A percentile compares a stretch with the other conserved stretches of the same genome.
Conservation (phyloP, 2,113 vertebrate species). For the Paramisgurnus dabryanus region DNA sequence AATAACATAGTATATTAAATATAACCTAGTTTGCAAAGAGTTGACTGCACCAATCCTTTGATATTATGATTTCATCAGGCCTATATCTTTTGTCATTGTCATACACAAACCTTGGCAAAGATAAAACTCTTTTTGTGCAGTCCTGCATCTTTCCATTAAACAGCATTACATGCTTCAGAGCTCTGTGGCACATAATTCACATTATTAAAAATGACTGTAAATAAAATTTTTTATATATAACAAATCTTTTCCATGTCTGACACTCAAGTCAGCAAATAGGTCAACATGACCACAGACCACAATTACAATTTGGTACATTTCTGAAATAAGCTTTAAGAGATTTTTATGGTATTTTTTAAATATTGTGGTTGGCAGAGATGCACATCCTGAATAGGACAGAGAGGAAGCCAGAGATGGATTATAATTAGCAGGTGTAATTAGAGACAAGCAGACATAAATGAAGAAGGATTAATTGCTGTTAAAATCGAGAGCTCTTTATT, state of each 20-base stretch:
- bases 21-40: no score
- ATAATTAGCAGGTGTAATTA: conserved; percentile 57
- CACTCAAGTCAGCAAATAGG: not conserved
- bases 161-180: not conserved
- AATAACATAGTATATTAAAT: no score
- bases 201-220: not conserved
- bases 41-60: no score
- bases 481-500: conserved; percentile 53
- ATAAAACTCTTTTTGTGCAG: not conserved
- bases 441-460: conserved; percentile 50
- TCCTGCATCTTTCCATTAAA: conserved; percentile 2
- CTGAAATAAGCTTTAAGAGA: not conserved
- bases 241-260: not conserved
- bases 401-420: conserved; percentile 14
- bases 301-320: not conserved
- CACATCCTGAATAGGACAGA: not conserved
- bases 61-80: not conserved
- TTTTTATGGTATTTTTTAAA: not conserved
- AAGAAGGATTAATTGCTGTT: conserved; percentile 57
- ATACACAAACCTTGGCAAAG: not conserved
- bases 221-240: not conserved
- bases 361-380: not conserved
- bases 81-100: not conserved
- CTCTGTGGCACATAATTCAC: not conserved
- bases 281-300: not conserved